Percentiles rank a stretch among this genome's conserved stretches.
Evolutionary conservation across 2,888 invertebrate species (phyloP).

Genomic region (Drosophila meridionalis): DNA sequence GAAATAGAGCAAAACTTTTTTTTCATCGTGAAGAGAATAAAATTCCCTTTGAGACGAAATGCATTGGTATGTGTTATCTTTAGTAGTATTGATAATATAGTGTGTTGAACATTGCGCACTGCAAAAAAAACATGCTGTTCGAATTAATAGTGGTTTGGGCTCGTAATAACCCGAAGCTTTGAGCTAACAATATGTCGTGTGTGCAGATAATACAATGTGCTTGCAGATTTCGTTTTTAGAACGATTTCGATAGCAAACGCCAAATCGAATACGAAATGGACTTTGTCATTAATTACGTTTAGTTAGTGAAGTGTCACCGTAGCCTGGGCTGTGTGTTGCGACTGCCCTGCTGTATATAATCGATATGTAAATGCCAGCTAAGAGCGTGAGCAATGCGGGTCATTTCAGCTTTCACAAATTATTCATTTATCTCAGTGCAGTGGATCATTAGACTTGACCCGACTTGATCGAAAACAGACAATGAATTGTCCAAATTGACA

Average conservation of each 20-base stretch:
- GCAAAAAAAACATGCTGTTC: no score
- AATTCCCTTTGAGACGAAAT: no score
- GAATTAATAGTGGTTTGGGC: no score
- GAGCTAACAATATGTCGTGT: neutral
- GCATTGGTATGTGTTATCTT: no score
- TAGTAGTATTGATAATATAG: no score
- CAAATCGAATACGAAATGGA: conserved; percentile 13
- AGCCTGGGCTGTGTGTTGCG: neutral
- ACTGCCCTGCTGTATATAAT: neutral
- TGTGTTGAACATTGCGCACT: no score
- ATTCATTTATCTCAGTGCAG: conserved; percentile 24
- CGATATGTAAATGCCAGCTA: conserved; percentile 34
- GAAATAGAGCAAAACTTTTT: no score
- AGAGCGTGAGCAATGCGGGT: conserved; percentile 24
- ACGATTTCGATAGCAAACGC: neutral
- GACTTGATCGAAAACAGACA: conserved; percentile 2
- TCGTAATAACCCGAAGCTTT: neutral
- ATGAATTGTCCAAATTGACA: neutral
- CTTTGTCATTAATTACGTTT: conserved; percentile 36
- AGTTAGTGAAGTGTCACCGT: conserved; percentile 4
- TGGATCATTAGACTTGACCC: conserved; percentile 45
- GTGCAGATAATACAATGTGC: neutral
- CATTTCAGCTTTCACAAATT: conserved; percentile 17
- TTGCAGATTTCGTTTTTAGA: neutral
- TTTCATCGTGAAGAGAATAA: no score